Base-by-base conservation (phyloP, 2,888 invertebrate species). In the Philereme vetulata region DNA sequence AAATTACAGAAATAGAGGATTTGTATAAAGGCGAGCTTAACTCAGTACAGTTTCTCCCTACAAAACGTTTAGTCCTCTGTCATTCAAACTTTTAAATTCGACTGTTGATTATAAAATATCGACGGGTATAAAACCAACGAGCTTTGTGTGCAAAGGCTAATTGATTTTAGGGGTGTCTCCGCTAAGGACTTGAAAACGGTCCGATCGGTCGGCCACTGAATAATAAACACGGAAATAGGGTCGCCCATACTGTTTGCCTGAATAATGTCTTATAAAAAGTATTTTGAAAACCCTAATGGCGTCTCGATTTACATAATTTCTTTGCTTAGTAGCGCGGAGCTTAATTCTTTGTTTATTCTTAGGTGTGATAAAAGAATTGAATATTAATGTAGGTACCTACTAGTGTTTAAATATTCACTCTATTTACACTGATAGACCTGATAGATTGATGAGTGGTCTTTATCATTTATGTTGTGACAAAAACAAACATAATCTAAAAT, bases 221-320 rank as follows among this genome's bases (percentile, higher is more conserved):
- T 88, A 86, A 88, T 89, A 85, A 86, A 86, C 85, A 80, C 77
- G 70, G 75, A 84, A 84, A 86, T 85, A 83, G 80, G 76, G 77
- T 72, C 70, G 53, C 79, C 64, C 63, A 70, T 66, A 68, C 72
- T 80, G 83, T 85, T 84, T 83, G 76, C 77, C 72, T 73, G 73
- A 77, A 78, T 82, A 85, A 86, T 85, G 84, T 82, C 79, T 79
- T 82, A 80, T 74, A 77, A 79, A 81, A 81, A 80, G 74, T 71
- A 60, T 65, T 60, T 58, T 73, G 74, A 72, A 56, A 60, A 70
- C 70, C 70, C 64, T 75, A 78, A 76, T 76, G 76, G 78, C 58
- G 65, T 74, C 72, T 76, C 71, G 68, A 73, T 78, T 78, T 76
- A 75, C 76, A 74, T 77, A 75, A 72, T 67, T 67, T 64, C 72